Evolutionary conservation across 2,797 vertebrate genomes (phyloP).

Genomic region (Helostoma temminkii): DNA sequence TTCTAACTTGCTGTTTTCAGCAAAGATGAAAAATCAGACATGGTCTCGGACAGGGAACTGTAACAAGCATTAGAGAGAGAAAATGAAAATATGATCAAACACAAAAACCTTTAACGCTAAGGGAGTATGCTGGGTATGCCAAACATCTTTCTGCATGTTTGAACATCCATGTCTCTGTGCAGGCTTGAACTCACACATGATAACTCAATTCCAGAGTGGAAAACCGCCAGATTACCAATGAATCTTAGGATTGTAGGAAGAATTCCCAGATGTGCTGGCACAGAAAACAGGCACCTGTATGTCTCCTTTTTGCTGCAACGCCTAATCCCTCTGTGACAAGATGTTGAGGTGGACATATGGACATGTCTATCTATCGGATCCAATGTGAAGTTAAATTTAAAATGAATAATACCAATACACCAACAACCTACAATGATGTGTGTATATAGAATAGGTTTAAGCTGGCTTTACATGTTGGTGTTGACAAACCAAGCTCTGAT

Average conservation of each 20-base stretch:
- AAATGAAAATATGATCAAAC: slow-evolving; percentile 24
- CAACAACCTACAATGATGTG: background rate
- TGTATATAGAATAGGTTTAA: slow-evolving; percentile 1
- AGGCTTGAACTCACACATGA: slow-evolving; percentile 53
- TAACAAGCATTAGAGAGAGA: background rate
- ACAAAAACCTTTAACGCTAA: slow-evolving; percentile 24
- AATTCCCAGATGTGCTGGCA: slow-evolving; percentile 65
- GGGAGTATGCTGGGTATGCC: slow-evolving; percentile 46
- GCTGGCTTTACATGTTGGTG: background rate
- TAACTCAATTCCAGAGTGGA: slow-evolving; percentile 50
- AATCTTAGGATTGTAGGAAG: slow-evolving; percentile 48
- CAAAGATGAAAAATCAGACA: slow-evolving; percentile 30
- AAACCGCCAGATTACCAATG: slow-evolving; percentile 53
- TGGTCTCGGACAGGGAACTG: slow-evolving; percentile 9
- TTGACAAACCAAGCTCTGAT: slow-evolving; percentile 25
- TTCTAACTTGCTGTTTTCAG: slow-evolving; percentile 42
- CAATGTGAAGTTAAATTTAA: background rate
- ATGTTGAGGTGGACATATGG: background rate
- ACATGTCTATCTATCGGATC: background rate
- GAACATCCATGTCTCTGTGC: slow-evolving; percentile 44
- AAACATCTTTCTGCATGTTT: slow-evolving; percentile 24
- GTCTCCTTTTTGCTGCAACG: slow-evolving; percentile 25
- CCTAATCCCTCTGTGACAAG: slow-evolving; percentile 3
- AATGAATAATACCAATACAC: slow-evolving; percentile 1
- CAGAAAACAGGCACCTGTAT: slow-evolving; percentile 37